Base-by-base conservation (phyloP, 2,888 invertebrate species). In the Ophion ventricosus region DNA sequence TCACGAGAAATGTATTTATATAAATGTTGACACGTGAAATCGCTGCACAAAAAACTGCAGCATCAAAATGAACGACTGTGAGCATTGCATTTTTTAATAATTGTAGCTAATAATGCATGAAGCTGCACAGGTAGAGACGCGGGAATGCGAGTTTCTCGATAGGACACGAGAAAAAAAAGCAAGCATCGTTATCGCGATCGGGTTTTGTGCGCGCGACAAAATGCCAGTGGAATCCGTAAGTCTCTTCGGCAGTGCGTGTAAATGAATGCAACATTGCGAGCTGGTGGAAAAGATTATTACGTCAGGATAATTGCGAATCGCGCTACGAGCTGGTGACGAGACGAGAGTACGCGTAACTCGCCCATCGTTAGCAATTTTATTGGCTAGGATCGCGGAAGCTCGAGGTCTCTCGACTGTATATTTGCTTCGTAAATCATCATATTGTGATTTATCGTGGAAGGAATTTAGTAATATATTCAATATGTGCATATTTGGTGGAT, bases 291-390 rank as follows among this genome's bases (percentile, higher is more conserved):
- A 57, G 57, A 81, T 56, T 75, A 85, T 85, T 80, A 75, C 85
- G 84, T 87, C 83, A 80, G 75, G 63, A 67, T 85, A 77, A 83
- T 84, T 85, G 67, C 80, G 29, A 76, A 69, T 76, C 77, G 79
- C 35, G 29, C 73, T 83, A 61, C 80, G 82, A 82, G 83, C 61
- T 66, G 56, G n/a, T 29, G 69, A 73, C 67, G 77, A 75, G 17
- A 57, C 17, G 49, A 17, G 64, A 35, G 57, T 82, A 26, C 56
- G 40, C 2, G 25, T 69, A 80, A 61, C 29, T 56, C 59, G 61
- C 73, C 69, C 54, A 73, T 79, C 74, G 80, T 82, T 82, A 75
- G 75, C 70, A 35, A 77, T 82, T 82, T 85, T 80, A 85, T 82
- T 77, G 73, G 61, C 76, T 66, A 69, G 67, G 76, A 82, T 80